These are phyloP conservation scores for Bimastos eiseni DNA, from an alignment of 2,888 invertebrate genomes.

Conservation along the genomic window DNA sequence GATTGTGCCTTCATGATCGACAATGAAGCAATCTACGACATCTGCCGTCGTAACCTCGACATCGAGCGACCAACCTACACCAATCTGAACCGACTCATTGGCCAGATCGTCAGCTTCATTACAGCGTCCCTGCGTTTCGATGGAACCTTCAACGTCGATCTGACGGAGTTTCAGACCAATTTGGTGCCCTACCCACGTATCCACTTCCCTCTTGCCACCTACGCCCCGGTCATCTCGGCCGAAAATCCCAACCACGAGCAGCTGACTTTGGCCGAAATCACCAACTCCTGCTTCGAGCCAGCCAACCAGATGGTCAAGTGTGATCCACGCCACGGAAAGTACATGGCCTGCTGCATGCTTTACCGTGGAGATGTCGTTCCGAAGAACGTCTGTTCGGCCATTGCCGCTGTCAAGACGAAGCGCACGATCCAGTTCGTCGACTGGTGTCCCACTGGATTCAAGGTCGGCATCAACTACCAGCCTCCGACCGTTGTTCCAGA, in stretches of 20 bases:
- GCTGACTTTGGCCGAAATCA: constrained; percentile 74
- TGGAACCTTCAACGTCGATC: constrained; percentile 65
- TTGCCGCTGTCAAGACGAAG: constrained; percentile 60
- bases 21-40: constrained; percentile 58
- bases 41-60: constrained; percentile 78
- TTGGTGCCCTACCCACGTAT: constrained; percentile 82
- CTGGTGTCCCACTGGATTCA: constrained; percentile 46
- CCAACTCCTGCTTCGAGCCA: constrained; percentile 83
- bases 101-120: constrained; percentile 73
- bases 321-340: constrained; percentile 59
- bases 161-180: constrained; percentile 66
- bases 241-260: constrained; percentile 94
- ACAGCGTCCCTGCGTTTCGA: constrained; percentile 64
- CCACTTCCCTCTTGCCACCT: constrained; percentile 82
- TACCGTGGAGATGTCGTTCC: constrained; percentile 92
- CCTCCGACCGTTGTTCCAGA: constrained; percentile 70
- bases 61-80: constrained; percentile 75
- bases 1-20: constrained; percentile 75
- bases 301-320: constrained; percentile 68
- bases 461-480: constrained; percentile 82
- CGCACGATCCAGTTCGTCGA: constrained; percentile 47
- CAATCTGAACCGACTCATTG: constrained; percentile 85
- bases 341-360: constrained; percentile 93
- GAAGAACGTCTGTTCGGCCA: constrained; percentile 73
- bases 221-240: constrained; percentile 88